A percentile compares a stretch with the other conserved stretches of the same genome.
phyloP scores from a whole-genome alignment of 1,140 invertebrate species.

The Drosophila parvula region DNA sequence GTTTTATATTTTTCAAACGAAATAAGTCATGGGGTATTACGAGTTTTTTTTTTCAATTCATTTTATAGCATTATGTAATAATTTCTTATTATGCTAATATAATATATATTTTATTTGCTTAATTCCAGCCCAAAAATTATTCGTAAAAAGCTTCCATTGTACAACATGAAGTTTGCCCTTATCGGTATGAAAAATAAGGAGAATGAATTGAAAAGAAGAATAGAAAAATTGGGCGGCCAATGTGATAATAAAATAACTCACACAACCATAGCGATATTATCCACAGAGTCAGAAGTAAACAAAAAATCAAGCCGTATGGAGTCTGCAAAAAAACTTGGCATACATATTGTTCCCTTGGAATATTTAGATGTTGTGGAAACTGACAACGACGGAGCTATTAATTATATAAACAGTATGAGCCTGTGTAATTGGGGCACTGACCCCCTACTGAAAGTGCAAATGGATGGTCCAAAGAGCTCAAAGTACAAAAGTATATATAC shows the following conservation, averaged over 20 bases:
- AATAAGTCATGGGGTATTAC: too few species aligned
- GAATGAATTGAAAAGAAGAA: constrained; percentile 88
- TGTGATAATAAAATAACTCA: constrained; percentile 88
- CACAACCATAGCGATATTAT: constrained; percentile 90
- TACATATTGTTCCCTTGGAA: constrained; percentile 92
- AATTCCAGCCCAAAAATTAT: constrained; percentile 86
- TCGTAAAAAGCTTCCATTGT: constrained; percentile 87
- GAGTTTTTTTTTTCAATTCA: too few species aligned
- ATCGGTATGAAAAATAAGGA: constrained; percentile 87
- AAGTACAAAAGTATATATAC: constrained; percentile 88
- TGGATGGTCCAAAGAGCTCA: constrained; percentile 86
- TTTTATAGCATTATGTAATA: background rate
- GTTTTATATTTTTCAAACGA: too few species aligned
- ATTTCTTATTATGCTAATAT: background rate
- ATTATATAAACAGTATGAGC: constrained; percentile 89
- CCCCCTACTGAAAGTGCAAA: constrained; percentile 86
- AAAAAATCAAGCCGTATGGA: constrained; percentile 88
- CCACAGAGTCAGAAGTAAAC: constrained; percentile 88
- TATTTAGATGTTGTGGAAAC: constrained; percentile 90
- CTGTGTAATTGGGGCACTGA: constrained; percentile 94
- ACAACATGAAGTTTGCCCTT: constrained; percentile 92
- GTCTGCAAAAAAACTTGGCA: constrained; percentile 88
- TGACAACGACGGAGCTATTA: constrained; percentile 85
- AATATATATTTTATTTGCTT: constrained; percentile 4
- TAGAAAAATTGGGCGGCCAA: constrained; percentile 91